Conservation (phyloP, 1,140 invertebrate genomes). For the Heliothis virescens region DNA sequence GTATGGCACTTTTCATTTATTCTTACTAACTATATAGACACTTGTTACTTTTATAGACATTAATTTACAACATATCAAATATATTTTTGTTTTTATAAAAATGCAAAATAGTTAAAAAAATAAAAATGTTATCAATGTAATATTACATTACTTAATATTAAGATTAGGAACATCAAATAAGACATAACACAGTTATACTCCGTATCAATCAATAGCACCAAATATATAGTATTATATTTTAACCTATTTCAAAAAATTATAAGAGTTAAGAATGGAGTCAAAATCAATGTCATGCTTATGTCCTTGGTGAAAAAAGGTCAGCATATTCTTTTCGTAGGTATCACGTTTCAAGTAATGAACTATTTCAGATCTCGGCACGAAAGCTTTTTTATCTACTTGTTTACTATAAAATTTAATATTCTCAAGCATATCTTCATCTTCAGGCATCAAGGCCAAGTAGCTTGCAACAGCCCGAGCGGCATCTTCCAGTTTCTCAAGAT, state of each 20-base stretch:
- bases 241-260: slow-evolving; percentile 31
- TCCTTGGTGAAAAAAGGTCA: slow-evolving; percentile 85
- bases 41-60: too few relatives aligned
- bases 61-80: too few relatives aligned
- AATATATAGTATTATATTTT: background rate
- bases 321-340: slow-evolving; percentile 86
- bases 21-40: too few relatives aligned
- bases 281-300: slow-evolving; percentile 69
- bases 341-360: slow-evolving; percentile 86
- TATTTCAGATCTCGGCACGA: slow-evolving; percentile 88
- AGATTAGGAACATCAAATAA: background rate
- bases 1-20: too few relatives aligned
- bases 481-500: slow-evolving; percentile 87
- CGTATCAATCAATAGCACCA: background rate
- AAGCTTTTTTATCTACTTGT: slow-evolving; percentile 85
- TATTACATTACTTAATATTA: too few relatives aligned
- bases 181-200: background rate
- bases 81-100: too few relatives aligned
- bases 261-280: slow-evolving; percentile 48
- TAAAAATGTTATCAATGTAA: too few relatives aligned
- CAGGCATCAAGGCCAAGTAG: slow-evolving; percentile 89
- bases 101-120: too few relatives aligned
- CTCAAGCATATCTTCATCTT: slow-evolving; percentile 89
- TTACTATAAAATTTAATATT: slow-evolving; percentile 89
- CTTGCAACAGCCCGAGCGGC: slow-evolving; percentile 90